Evolutionary conservation across 2,113 vertebrate genomes (phyloP), one percentile per base, ranked within the genome.

Genomic region (Thryonomys swinderianus): DNA sequence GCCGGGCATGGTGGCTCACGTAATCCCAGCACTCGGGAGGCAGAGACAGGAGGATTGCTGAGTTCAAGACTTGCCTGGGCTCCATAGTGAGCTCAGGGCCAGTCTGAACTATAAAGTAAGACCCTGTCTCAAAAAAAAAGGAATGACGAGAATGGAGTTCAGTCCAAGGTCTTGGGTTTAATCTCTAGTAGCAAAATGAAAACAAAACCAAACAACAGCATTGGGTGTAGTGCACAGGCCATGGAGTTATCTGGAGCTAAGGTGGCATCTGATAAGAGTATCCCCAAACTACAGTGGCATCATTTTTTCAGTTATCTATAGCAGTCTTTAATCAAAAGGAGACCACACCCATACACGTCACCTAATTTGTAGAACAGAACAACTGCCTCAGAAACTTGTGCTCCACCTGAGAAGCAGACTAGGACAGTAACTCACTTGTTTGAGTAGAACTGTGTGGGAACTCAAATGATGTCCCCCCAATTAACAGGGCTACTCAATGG

Each of bases 271-370:
- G 55, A 69, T 78, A 53, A 59, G 32, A 76, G 5, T 62, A 40
- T 37, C 51, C 32, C 48, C 30, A 83, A 74, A 86, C 30, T n/a
- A 83, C 0, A 61, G 4, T 73, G 42, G 7, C 73, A 78, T n/a
- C 23, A 30, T 18, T 23, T 81, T 51, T 85, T 81, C 30, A 37
- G 51, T 66, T 62, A 71, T 71, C 4, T 81, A 61, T 73, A 34
- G 9, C 5, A 95, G 25, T 48, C 66, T 78, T 55, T 25, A 42
- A 32, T 55, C 55, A 95, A 92, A 83, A 96, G 45, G 20, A 53
- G 83, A 71, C 4, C 64, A n/a, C 23, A 80, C 4, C 5, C 12
- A 73, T 18, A 27, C 12, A 80, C 17, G 13, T 67, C 64, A 5
- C 34, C 37, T 25, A 74, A 40, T 30, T 67, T 79, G 32, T 76